Evolutionary conservation across 1,140 invertebrate genomes (phyloP).

Genomic region (Drosophila lacertosa): DNA sequence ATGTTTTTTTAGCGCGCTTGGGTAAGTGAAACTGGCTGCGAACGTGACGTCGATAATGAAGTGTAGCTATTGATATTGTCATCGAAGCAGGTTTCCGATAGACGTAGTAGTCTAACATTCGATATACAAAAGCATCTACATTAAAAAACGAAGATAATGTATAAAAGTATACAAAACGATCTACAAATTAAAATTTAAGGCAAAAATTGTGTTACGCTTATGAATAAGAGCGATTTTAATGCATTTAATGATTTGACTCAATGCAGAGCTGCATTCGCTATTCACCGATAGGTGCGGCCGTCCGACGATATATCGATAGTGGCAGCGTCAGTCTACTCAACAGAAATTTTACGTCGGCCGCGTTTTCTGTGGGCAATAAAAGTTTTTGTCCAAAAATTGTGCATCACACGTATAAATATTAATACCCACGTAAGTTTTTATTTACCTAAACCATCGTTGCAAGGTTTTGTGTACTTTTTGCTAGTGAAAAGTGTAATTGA

Average conservation of each 20-base stretch:
- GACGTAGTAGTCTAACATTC: neutral
- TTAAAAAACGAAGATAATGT: neutral
- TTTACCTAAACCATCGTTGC: neutral
- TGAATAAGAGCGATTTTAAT: neutral
- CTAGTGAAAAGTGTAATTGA: slow-evolving; percentile 10
- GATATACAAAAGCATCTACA: slow-evolving; percentile 6
- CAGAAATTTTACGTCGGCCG: slow-evolving; percentile 55
- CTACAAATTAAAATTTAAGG: neutral
- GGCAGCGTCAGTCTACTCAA: slow-evolving; percentile 46
- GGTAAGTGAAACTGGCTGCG: slow-evolving; percentile 3
- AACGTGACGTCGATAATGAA: slow-evolving; percentile 16
- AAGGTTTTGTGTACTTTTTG: neutral
- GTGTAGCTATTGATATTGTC: neutral
- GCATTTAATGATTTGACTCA: neutral
- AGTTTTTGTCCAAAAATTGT: slow-evolving; percentile 41
- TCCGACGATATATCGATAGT: slow-evolving; percentile 22
- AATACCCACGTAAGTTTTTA: slow-evolving; percentile 52
- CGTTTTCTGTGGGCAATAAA: slow-evolving; percentile 57
- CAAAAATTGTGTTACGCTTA: neutral
- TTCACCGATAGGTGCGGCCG: slow-evolving; percentile 4
- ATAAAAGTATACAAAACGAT: neutral
- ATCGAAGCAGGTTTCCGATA: slow-evolving; percentile 12
- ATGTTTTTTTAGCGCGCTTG: slow-evolving; percentile 14
- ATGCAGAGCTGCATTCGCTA: neutral
- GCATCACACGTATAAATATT: slow-evolving; percentile 23